Evolutionary conservation across 2,113 vertebrate genomes (phyloP).

Genomic region (Dicaeum eximium): DNA sequence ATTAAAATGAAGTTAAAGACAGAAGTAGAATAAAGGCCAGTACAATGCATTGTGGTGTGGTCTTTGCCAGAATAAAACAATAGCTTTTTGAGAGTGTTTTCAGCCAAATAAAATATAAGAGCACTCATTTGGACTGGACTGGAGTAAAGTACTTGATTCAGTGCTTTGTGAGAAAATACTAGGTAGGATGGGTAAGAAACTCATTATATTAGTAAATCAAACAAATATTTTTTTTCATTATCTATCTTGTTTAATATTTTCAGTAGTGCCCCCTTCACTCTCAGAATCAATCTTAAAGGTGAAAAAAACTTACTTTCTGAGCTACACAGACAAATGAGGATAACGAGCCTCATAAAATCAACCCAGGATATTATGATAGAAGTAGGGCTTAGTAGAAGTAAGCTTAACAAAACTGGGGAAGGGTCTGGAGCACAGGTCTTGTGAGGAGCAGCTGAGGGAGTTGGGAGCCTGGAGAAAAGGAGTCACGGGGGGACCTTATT

Average conservation of each 20-base stretch:
- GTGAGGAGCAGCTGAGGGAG: not conserved
- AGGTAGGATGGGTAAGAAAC: not conserved
- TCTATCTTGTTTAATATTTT: not conserved
- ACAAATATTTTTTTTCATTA: not conserved
- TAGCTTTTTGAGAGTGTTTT: not conserved
- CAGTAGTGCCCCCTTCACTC: too few relatives aligned
- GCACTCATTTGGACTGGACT: not conserved
- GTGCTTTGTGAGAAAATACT: not conserved
- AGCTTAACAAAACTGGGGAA: not conserved
- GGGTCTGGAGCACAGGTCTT: not conserved
- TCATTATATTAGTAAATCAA: not conserved
- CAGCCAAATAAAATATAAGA: not conserved
- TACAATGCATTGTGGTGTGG: not conserved
- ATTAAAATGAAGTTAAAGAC: not conserved
- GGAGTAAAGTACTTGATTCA: not conserved
- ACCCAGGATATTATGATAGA: too few relatives aligned
- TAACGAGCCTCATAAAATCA: too few relatives aligned
- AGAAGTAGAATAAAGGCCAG: not conserved
- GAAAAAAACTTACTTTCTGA: too few relatives aligned
- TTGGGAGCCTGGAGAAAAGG: not conserved
- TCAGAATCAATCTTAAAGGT: too few relatives aligned
- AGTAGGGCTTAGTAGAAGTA: too few relatives aligned
- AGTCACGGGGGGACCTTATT: not conserved
- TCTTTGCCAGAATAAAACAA: not conserved
- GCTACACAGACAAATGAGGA: too few relatives aligned